Base-by-base conservation (phyloP, 1,140 invertebrate species). In the Pogonomyrmex californicus region DNA sequence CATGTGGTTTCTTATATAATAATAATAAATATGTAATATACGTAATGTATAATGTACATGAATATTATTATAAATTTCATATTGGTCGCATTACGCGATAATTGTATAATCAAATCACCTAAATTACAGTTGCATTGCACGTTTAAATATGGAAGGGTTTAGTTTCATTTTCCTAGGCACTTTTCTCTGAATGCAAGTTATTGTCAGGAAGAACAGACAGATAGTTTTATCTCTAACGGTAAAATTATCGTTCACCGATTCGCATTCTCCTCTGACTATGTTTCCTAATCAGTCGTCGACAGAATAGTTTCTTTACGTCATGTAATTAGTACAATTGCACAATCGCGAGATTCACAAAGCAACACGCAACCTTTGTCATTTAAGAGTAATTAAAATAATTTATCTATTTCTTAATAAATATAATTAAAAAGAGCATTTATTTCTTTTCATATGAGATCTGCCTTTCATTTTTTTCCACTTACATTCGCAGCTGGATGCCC, bases 401-500 rank as follows among this genome's bases (percentile, higher is more conserved):
- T 63, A 36, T 36, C 2, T 63, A 63, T 33, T 41, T 49, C 7
- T 60, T 0, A 17, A 0, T 6, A 23, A 76, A 44, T 54, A 17
- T 38, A 54, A 68, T 12, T 23, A 23, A 51, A 41, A 56, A n/a
- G 12, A 51, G 1, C 4, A 33, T 47, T 47, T n/a, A 4, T 68
- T 73, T 58, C 12, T 0, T 23, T 4, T 47, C 4, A 17, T 12
- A 4, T 23, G 7, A 81, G 7, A 54, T 54, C 36, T 56, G 1
- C 7, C 6, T 56, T 5, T 5, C 23, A 70, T 68, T 70, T 30
- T n/a, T 70, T 78, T 23, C 23, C 49, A 14, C 44, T 90, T 88
- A 76, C 41, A 49, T 86, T 89, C 91, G 85, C 95, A 98, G 97
- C 92, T 98, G 89, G 96, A 97, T 85, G 97, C 97, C 0, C 98